phyloP scores from a whole-genome alignment of 1,140 invertebrate species.

The Anastrepha obliqua region DNA sequence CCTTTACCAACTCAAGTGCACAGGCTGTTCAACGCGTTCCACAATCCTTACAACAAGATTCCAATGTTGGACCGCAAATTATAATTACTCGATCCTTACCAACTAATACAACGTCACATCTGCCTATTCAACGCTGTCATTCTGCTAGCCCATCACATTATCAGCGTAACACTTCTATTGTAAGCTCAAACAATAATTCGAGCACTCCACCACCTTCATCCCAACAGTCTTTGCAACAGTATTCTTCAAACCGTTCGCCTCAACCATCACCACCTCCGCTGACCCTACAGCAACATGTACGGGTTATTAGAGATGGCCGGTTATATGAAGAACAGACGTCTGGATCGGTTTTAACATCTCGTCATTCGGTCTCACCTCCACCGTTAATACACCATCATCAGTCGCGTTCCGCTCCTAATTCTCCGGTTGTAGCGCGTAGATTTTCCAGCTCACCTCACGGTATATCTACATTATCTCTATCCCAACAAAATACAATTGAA shows the following conservation, averaged over 20 bases:
- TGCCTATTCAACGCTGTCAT: constrained; percentile 66
- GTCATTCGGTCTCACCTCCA: constrained; percentile 69
- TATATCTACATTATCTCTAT: not conserved
- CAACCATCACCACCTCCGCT: constrained; percentile 65
- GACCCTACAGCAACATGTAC: constrained; percentile 62
- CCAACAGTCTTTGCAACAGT: constrained; percentile 60
- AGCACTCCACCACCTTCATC: constrained; percentile 59
- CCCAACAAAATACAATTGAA: constrained; percentile 53
- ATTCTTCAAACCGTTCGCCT: constrained; percentile 40
- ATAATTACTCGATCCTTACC: constrained; percentile 65
- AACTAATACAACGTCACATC: constrained; percentile 17
- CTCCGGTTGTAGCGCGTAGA: constrained; percentile 64
- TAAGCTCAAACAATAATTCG: not conserved
- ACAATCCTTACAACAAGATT: not conserved
- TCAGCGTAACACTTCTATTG: constrained; percentile 51
- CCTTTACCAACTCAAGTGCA: not conserved
- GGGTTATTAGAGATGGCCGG: constrained; percentile 71
- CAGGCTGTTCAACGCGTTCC: constrained; percentile 13
- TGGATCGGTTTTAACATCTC: constrained; percentile 57
- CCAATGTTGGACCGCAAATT: constrained; percentile 63
- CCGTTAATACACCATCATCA: constrained; percentile 69
- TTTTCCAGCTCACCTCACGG: constrained; percentile 40
- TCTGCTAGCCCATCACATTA: constrained; percentile 68
- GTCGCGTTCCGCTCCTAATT: constrained; percentile 68
- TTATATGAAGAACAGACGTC: constrained; percentile 66